Base-by-base conservation (phyloP, 1,140 invertebrate species). In the Adelges cooleyi region DNA sequence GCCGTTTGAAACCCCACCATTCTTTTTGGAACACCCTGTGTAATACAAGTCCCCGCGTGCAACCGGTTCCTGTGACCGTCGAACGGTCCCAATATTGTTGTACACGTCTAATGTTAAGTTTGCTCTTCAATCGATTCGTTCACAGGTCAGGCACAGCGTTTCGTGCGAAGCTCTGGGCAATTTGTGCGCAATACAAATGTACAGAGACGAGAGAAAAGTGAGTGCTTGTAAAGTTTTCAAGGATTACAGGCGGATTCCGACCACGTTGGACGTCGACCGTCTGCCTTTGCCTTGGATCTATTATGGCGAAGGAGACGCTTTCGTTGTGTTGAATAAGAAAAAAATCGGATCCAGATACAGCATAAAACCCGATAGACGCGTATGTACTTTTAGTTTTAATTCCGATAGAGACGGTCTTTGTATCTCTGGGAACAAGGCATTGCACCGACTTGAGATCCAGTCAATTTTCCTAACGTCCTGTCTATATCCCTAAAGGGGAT, bases 151-250 rank as follows among this genome's bases (percentile, higher is more conserved):
- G 51, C 76, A 81, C 70, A 71, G 67, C 49, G 78, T 75, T 20
- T 80, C 84, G 6, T 89, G 87, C 70, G 81, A 87, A 72, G 73
- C 81, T 54, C 72, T 89, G 36, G 81, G 81, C 2, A 88, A 89
- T 74, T 77, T 87, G 71, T 89, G 86, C 71, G 76, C 79, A 0
- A 70, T 87, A 23, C 80, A 81, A 1, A 73, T 85, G 40, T 81
- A 76, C 66, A 74, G 75, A 18, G 78, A 80, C 56, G 77, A 78
- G 65, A 36, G 54, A 0, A 51, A 56, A 62, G 74, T 76, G 15
- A 77, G 71, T 50, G 71, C 72, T 3, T 76, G 79, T 1, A 76
- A 75, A 66, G 66, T 79, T 17, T 80, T 82, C 67, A 70, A 75
- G 66, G 74, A 77, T 65, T 66, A 62, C 73, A 75, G 22, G 72